These are phyloP conservation scores for Brachymystax lenok DNA, from an alignment of 2,797 vertebrate species.

Conservation along the genomic window DNA sequence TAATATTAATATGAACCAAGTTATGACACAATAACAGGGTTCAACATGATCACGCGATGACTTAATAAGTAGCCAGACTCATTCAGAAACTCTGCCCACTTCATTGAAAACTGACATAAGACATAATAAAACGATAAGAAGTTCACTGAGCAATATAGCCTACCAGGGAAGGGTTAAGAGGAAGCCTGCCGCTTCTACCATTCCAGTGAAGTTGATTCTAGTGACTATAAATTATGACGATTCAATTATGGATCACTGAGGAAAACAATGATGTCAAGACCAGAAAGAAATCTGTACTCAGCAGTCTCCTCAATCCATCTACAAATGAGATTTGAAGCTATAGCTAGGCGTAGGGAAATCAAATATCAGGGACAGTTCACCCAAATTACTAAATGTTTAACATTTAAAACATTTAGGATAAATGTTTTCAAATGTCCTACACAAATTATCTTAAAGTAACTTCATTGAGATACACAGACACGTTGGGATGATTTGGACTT, in stretches of 20 bases:
- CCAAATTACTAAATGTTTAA: too few relatives aligned
- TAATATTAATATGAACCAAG: not conserved
- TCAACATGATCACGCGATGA: too few relatives aligned
- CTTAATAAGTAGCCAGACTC: too few relatives aligned
- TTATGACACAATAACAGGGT: not conserved
- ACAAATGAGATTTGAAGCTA: not conserved
- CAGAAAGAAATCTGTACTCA: not conserved
- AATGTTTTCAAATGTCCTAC: too few relatives aligned
- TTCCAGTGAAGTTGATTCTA: too few relatives aligned
- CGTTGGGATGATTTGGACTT: too few relatives aligned
- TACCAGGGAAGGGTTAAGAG: not conserved
- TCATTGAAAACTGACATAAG: not conserved
- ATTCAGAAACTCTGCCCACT: not conserved
- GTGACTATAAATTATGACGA: too few relatives aligned
- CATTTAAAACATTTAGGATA: too few relatives aligned
- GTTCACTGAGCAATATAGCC: not conserved
- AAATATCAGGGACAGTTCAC: too few relatives aligned
- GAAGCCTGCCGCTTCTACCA: not conserved
- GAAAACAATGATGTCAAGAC: not conserved
- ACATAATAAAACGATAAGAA: not conserved
- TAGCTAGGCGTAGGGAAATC: not conserved
- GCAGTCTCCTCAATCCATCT: not conserved
- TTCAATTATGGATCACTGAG: not conserved
- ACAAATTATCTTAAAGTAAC: too few relatives aligned
- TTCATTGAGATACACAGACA: too few relatives aligned